These are phyloP conservation scores for Melinopterus prodromus DNA, from an alignment of 2,888 invertebrate genomes.

Conservation along the genomic window DNA sequence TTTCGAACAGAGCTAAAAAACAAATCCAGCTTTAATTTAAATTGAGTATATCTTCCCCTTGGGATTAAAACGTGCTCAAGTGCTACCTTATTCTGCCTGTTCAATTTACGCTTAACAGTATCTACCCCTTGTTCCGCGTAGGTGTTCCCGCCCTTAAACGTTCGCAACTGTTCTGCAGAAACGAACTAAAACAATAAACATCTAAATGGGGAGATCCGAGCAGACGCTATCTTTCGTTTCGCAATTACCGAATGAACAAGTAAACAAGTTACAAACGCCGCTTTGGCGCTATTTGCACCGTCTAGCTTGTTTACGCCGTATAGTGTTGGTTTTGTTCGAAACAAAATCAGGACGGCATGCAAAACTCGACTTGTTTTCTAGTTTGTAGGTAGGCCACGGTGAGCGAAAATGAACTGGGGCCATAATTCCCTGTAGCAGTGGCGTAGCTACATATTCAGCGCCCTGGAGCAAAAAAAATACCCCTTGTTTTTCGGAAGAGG, in stretches of 20 bases:
- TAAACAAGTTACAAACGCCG: background rate
- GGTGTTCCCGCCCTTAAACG: background rate
- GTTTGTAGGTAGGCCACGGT: too few species aligned
- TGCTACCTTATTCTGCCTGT: background rate
- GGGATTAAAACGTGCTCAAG: background rate
- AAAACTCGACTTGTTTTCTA: background rate
- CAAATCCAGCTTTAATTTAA: background rate
- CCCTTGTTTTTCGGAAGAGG: too few species aligned
- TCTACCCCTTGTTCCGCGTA: background rate
- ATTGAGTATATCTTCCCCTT: background rate
- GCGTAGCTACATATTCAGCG: too few species aligned
- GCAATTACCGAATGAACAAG: slow-evolving; percentile 4
- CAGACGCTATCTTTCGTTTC: background rate
- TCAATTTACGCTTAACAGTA: background rate
- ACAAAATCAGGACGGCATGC: background rate
- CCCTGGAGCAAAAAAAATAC: too few species aligned
- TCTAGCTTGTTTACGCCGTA: background rate
- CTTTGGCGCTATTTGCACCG: background rate
- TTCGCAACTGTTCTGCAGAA: background rate
- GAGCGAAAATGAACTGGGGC: too few species aligned
- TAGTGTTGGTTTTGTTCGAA: background rate
- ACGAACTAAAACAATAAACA: slow-evolving; percentile 4
- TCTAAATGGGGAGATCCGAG: background rate
- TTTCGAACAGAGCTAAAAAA: too few species aligned
- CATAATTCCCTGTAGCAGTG: too few species aligned